Evolutionary conservation across 1,140 invertebrate species (phyloP).

Genomic region (Venturia canescens): DNA sequence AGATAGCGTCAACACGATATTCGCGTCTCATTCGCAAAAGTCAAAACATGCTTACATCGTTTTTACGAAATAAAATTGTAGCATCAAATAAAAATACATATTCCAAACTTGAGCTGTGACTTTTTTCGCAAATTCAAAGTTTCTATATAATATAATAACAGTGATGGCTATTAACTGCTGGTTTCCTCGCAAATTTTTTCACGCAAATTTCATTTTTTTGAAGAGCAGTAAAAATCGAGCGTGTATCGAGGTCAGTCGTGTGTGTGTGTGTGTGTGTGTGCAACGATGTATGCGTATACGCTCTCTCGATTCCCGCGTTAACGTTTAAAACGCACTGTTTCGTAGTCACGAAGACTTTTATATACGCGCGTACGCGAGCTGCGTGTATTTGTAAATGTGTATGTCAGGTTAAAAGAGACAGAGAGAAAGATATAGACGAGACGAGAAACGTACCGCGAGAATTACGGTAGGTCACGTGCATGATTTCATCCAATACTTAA

Average conservation of each 20-base stretch:
- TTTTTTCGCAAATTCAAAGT: too few relatives aligned
- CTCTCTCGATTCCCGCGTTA: slow-evolving; percentile 62
- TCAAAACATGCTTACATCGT: too few relatives aligned
- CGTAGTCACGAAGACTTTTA: not conserved
- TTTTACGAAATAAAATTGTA: too few relatives aligned
- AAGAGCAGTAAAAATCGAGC: slow-evolving; percentile 2
- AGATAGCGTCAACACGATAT: too few relatives aligned
- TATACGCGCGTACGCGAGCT: not conserved
- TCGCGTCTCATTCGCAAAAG: too few relatives aligned
- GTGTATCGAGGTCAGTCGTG: slow-evolving; percentile 33
- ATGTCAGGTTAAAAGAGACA: not conserved
- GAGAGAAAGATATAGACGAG: not conserved
- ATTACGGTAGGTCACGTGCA: slow-evolving; percentile 70
- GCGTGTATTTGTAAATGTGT: not conserved
- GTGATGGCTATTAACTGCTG: not conserved
- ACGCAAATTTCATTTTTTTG: slow-evolving; percentile 15
- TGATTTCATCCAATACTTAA: slow-evolving; percentile 59
- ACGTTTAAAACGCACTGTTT: slow-evolving; percentile 56
- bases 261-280: not conserved
- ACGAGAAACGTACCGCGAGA: slow-evolving; percentile 45
- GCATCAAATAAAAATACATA: too few relatives aligned
- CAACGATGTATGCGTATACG: not conserved
- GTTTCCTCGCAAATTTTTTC: not conserved
- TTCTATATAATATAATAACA: too few relatives aligned
- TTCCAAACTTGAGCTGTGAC: too few relatives aligned